Conservation (phyloP, 2,888 invertebrate genomes). For the Ischnus inquisitorius region DNA sequence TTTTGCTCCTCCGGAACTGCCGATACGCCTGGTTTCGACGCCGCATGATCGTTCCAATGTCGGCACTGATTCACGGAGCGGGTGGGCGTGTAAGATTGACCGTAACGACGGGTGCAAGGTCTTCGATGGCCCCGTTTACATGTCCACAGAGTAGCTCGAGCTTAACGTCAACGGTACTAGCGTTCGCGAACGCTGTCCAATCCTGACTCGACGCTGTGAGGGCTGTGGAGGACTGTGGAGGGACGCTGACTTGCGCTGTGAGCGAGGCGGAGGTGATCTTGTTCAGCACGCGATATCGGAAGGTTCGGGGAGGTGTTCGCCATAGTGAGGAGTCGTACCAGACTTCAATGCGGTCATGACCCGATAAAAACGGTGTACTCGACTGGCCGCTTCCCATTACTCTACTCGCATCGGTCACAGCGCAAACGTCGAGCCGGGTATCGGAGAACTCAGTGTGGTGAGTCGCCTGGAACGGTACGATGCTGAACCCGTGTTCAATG, state of each 20-base stretch:
- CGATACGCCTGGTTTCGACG: not conserved
- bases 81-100: not conserved
- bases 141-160: not conserved
- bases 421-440: slow-evolving; percentile 11
- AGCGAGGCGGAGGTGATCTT: not conserved
- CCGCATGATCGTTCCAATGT: not conserved
- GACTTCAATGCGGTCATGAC: not conserved
- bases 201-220: not conserved
- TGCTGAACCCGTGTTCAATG: not conserved
- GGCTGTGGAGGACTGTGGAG: too few relatives aligned
- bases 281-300: not conserved
- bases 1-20: not conserved
- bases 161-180: not conserved
- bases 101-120: not conserved
- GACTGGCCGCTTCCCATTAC: not conserved
- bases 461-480: not conserved
- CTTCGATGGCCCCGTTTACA: not conserved
- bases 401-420: not conserved
- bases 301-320: not conserved
- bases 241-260: not conserved
- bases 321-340: not conserved
- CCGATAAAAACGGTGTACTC: not conserved
- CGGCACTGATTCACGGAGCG: not conserved
- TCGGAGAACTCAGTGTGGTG: not conserved
- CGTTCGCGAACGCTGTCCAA: not conserved